These are phyloP conservation scores for Acheta domesticus DNA, from an alignment of 2,888 invertebrate genomes.

Conservation along the genomic window DNA sequence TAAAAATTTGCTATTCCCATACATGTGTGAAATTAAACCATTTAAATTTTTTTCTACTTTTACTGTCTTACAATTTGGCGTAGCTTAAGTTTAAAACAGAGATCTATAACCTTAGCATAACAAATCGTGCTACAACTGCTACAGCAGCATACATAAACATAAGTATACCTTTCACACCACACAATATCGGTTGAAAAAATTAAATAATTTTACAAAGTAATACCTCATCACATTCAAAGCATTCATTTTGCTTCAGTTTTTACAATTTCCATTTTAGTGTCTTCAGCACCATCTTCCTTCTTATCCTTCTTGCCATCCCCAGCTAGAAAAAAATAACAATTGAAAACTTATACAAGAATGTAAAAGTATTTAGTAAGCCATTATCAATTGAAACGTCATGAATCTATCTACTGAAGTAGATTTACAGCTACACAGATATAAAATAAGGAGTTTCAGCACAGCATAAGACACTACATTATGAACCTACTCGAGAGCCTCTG, in stretches of 20 bases:
- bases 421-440: too few relatives aligned
- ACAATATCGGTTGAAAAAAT: conserved; percentile 1
- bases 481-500: too few relatives aligned
- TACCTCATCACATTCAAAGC: conserved; percentile 18
- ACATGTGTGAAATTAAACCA: not conserved
- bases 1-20: conserved; percentile 1
- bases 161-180: conserved; percentile 9
- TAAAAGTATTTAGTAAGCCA: too few relatives aligned
- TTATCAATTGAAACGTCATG: not conserved
- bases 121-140: conserved; percentile 9
- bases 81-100: not conserved
- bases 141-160: conserved; percentile 9
- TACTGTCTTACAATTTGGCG: not conserved
- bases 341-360: not conserved
- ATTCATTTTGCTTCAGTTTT: conserved; percentile 29
- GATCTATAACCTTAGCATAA: conserved; percentile 1
- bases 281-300: conserved; percentile 48
- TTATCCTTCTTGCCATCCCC: conserved; percentile 57
- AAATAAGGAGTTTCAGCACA: too few relatives aligned
- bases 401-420: too few relatives aligned
- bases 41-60: not conserved
- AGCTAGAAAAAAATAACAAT: conserved; percentile 44
- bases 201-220: conserved; percentile 2
- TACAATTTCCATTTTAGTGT: conserved; percentile 38
- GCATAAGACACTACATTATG: too few relatives aligned